Percentiles rank a stretch among this genome's conserved stretches.
Conservation (phyloP, 2,888 invertebrate genomes). For the Zootermopsis nevadensis region DNA sequence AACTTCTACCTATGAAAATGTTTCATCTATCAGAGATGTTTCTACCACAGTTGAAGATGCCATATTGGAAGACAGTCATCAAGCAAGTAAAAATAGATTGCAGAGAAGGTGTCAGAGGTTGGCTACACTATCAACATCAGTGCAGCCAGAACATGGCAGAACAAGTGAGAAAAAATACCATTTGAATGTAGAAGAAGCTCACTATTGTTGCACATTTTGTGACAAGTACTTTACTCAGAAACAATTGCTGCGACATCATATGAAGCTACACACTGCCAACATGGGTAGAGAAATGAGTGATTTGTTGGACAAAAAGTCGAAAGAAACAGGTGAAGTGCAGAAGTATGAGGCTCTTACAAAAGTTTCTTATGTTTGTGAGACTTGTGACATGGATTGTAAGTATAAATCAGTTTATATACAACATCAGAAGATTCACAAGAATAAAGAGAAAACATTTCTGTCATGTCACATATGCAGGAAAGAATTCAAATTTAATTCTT, state of each 20-base stretch:
- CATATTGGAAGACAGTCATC: background rate
- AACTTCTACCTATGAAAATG: background rate
- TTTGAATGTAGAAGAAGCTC: background rate
- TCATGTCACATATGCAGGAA: conserved; percentile 30
- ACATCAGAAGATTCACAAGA: conserved; percentile 23
- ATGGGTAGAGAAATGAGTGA: background rate
- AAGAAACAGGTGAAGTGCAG: background rate
- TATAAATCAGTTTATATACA: background rate
- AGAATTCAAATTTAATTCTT: conserved; percentile 22
- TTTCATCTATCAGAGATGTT: background rate
- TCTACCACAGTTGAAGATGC: background rate
- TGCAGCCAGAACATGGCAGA: background rate
- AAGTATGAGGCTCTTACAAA: background rate
- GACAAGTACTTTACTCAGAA: conserved; percentile 18
- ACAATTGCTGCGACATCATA: conserved; percentile 11
- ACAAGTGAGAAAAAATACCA: background rate
- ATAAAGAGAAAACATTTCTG: background rate
- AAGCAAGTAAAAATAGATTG: background rate
- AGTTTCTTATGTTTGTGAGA: conserved; percentile 19
- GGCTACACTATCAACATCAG: conserved; percentile 7
- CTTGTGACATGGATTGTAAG: conserved; percentile 15
- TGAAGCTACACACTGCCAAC: background rate
- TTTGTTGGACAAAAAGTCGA: background rate
- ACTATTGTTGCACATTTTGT: conserved; percentile 13
- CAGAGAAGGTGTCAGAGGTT: background rate